Base-by-base conservation (phyloP, 2,797 vertebrate genomes). In the Mycteria americana region DNA sequence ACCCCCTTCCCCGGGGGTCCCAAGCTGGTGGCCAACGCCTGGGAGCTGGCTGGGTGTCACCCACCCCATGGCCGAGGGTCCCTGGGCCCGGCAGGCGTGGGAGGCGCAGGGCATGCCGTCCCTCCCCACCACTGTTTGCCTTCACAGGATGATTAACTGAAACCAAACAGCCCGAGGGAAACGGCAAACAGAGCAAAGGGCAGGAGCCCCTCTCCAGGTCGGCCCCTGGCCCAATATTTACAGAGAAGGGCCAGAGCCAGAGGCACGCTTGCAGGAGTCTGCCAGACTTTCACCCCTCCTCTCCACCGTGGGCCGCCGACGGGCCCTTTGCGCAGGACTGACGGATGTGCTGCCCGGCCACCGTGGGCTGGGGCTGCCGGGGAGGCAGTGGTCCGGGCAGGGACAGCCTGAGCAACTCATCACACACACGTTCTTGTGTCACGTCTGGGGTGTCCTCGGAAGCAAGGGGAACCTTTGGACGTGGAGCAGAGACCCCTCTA, bases 131-230 rank as follows among this genome's bases (percentile, higher is more conserved):
- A 35, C 27, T 95, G 92, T 97, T 97, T 97, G 92, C 51, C 79
- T 88, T 97, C 2, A 3, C 51, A 23, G 48, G 80, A 96, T 96
- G 79, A 97, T 96, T 97, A 95, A 96, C 96, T 41, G 85, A 90
- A 92, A 86, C 28, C 80, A 96, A 97, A 97, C 73, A 96, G 73
- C 41, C 14, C 6, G 22, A 84, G 54, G 48, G 50, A 88, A 80
- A 91, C 2, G 22, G 89, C 88, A 96, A 96, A 96, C 92, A 97
- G 92, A 90, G 83, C 94, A 93, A 96, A 96, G 95, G 88, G 85
- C 95, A 84, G 79, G n/a, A 83, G 43, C 31, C 33, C 41, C 15
- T 35, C 68, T 74, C 28, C 3, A 5, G 43, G 13, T 8, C 4
- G 9, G 56, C 17, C 53, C n/a, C 8, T 1, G 1, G 39, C 50